These are phyloP conservation scores for Mesoclemmys tuberculata DNA, from an alignment of 2,113 vertebrate genomes.

Conservation along the genomic window DNA sequence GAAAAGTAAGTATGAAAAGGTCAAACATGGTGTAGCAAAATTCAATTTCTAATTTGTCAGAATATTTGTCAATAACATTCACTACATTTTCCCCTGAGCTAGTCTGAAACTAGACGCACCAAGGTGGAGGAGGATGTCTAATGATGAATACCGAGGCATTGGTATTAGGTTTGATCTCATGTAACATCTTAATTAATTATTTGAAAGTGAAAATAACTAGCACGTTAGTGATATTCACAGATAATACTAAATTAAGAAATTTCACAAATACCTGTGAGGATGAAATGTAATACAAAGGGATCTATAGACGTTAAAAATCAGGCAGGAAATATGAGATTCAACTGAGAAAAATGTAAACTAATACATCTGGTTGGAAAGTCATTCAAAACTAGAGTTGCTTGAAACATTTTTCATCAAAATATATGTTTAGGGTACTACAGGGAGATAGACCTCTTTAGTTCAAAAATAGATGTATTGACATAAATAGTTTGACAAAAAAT, in stretches of 20 bases:
- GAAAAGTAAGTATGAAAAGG: not conserved
- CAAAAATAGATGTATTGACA: not conserved
- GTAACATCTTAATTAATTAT: not conserved
- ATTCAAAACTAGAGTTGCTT: not conserved
- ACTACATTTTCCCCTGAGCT: not conserved
- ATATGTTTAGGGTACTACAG: not conserved
- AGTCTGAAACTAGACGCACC: not conserved
- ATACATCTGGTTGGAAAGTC: not conserved
- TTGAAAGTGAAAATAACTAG: not conserved
- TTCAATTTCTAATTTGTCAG: not conserved
- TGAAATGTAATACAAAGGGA: fast-evolving
- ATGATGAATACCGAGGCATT: not conserved
- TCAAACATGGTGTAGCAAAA: not conserved
- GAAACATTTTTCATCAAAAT: not conserved
- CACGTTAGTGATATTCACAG: not conserved
- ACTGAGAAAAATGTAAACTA: not conserved
- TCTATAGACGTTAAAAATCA: not conserved
- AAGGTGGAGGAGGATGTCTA: not conserved
- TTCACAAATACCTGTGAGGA: not conserved
- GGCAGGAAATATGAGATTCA: not conserved
- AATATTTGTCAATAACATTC: not conserved
- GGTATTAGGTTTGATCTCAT: not conserved
- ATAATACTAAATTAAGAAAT: not conserved
- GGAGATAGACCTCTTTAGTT: not conserved
- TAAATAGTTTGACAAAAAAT: not conserved